These are phyloP conservation scores for Drosophila nigrodunni DNA, from an alignment of 1,140 invertebrate genomes.

Conservation along the genomic window DNA sequence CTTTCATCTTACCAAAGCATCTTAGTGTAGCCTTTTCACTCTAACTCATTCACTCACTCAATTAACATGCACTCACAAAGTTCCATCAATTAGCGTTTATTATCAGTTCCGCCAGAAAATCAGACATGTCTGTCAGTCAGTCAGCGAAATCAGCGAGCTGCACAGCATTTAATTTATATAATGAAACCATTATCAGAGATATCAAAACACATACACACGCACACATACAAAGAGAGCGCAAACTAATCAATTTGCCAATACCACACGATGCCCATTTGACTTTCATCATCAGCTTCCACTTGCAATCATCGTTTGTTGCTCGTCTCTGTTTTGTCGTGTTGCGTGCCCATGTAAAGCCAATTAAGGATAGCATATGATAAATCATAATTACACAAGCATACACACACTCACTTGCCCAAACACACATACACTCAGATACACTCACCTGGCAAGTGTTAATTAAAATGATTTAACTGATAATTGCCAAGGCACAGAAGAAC, in stretches of 20 bases:
- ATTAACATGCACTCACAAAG: conserved; percentile 51
- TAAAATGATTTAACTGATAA: conserved; percentile 81
- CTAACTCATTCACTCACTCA: conserved; percentile 27
- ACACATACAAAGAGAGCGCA: conserved; percentile 18
- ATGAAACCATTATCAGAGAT: conserved; percentile 72
- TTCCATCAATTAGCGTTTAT: conserved; percentile 71
- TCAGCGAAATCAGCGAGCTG: conserved; percentile 15
- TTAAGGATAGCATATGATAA: conserved; percentile 59
- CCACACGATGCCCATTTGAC: conserved; percentile 22
- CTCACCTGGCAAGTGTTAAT: conserved; percentile 70
- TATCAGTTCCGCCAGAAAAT: conserved; percentile 38
- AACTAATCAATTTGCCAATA: conserved; percentile 38
- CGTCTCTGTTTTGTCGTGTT: conserved; percentile 9
- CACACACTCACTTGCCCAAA: conserved; percentile 25
- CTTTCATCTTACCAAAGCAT: neutral
- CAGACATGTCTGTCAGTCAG: conserved; percentile 15
- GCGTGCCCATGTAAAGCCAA: conserved; percentile 35
- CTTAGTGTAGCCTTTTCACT: conserved; percentile 2
- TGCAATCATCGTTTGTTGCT: conserved; percentile 12
- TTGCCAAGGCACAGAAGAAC: conserved; percentile 80
- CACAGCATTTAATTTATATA: conserved; percentile 66
- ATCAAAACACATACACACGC: conserved; percentile 57
- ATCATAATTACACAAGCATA: conserved; percentile 58
- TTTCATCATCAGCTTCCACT: conserved; percentile 25
- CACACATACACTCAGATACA: conserved; percentile 18